These are phyloP conservation scores for Colostygia pectinataria DNA, from an alignment of 2,888 invertebrate genomes.

Conservation along the genomic window DNA sequence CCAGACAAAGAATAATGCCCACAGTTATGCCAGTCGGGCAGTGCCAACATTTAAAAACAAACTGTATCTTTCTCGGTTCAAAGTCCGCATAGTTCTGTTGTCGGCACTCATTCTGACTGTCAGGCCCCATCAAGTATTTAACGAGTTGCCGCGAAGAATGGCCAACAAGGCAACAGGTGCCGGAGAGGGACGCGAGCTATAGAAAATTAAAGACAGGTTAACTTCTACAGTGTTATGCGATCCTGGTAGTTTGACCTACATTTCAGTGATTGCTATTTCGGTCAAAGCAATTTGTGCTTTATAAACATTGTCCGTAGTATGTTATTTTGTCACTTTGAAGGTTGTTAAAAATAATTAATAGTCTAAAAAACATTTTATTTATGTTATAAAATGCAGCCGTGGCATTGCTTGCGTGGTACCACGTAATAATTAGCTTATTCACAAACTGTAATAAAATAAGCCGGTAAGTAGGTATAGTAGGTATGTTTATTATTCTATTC, in stretches of 20 bases:
- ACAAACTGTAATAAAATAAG: too few species aligned
- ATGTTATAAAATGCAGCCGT: too few species aligned
- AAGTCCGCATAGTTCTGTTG: slow-evolving; percentile 10
- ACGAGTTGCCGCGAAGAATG: slow-evolving; percentile 48
- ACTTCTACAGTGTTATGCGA: slow-evolving; percentile 26
- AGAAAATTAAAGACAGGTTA: slow-evolving; percentile 44
- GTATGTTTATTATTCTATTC: too few species aligned
- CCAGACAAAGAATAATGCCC: not conserved
- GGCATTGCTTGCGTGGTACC: too few species aligned
- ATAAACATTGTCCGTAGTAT: too few species aligned
- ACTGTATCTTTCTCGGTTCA: slow-evolving; percentile 13
- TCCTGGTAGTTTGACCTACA: slow-evolving; percentile 34
- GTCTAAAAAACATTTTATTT: too few species aligned
- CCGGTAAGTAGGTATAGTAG: too few species aligned
- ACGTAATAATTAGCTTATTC: too few species aligned
- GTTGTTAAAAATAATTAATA: too few species aligned
- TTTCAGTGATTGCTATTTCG: not conserved
- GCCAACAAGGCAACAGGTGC: slow-evolving; percentile 56
- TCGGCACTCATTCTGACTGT: slow-evolving; percentile 16
- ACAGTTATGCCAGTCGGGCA: not conserved
- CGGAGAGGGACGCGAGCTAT: slow-evolving; percentile 37
- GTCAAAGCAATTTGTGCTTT: too few species aligned
- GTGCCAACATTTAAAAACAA: slow-evolving; percentile 18
- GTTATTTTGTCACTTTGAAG: too few species aligned
- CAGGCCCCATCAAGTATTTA: slow-evolving; percentile 46